Percentiles rank a stretch among this genome's conserved stretches.
Conservation (phyloP, 2,797 vertebrate genomes). For the Chloroceryle inda region DNA sequence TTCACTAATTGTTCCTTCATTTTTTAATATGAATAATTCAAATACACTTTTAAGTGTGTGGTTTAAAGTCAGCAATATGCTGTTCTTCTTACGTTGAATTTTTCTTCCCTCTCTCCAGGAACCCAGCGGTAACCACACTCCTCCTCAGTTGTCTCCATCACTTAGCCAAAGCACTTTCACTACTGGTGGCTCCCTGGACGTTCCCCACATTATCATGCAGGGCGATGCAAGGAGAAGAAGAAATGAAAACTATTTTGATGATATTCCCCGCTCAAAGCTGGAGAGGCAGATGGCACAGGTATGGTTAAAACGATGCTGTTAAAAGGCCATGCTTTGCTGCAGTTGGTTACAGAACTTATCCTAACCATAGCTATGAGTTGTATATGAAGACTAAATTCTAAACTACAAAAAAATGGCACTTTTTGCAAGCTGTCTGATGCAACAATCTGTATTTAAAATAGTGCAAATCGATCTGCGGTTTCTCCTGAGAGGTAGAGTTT, state of each 20-base stretch:
- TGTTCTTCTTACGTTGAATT: constrained; percentile 52
- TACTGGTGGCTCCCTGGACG: constrained; percentile 96
- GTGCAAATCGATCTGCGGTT: background rate
- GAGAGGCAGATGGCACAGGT: constrained; percentile 99
- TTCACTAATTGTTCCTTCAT: background rate
- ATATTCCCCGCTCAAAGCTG: constrained; percentile 98
- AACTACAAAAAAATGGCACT: background rate
- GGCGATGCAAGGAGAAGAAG: constrained; percentile 96
- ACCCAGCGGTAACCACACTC: constrained; percentile 96
- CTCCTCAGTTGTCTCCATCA: constrained; percentile 96
- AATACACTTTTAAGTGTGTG: constrained; percentile 37
- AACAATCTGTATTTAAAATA: background rate
- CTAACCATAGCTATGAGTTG: background rate
- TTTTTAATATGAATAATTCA: constrained; percentile 40
- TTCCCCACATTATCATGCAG: constrained; percentile 99
- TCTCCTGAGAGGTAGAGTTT: background rate
- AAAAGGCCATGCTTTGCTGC: background rate
- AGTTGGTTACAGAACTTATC: background rate
- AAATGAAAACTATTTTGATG: constrained; percentile 99
- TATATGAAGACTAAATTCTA: background rate
- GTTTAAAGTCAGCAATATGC: constrained; percentile 30
- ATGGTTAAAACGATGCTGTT: constrained; percentile 69
- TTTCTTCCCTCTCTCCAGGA: constrained; percentile 83
- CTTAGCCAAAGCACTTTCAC: constrained; percentile 95
- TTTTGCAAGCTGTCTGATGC: background rate